Conservation (phyloP, 2,113 vertebrate genomes). For the Muscicapa adusta region DNA sequence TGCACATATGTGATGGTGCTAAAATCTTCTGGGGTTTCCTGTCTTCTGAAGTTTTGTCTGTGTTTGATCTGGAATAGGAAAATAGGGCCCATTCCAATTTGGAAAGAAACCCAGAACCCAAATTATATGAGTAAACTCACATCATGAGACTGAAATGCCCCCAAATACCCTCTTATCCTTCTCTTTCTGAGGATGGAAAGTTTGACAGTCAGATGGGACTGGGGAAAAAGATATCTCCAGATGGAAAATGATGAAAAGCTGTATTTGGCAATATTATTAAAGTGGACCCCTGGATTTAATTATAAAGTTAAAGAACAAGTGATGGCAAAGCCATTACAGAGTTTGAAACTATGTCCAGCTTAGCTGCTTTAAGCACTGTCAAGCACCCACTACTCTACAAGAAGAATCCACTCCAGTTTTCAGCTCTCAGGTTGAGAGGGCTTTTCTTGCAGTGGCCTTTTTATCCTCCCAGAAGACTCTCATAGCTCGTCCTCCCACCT, state of each 20-base stretch:
- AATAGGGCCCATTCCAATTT: background rate
- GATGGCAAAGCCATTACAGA: background rate
- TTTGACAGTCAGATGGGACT: background rate
- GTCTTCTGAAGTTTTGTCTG: background rate
- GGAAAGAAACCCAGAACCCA: background rate
- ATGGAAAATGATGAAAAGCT: background rate
- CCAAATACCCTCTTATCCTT: background rate
- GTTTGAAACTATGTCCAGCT: background rate
- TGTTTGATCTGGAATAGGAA: background rate
- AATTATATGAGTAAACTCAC: background rate
- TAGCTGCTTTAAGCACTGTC: background rate
- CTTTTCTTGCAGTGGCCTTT: background rate
- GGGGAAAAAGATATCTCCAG: background rate
- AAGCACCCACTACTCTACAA: background rate
- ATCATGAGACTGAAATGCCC: background rate
- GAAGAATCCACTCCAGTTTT: background rate
- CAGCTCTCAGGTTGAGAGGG: background rate
- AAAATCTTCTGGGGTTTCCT: background rate
- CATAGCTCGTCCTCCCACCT: background rate
- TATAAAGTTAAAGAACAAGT: background rate
- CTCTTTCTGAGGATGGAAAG: background rate
- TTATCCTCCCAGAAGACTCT: background rate
- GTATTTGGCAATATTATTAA: background rate
- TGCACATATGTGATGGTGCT: background rate
- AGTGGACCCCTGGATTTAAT: background rate